These are phyloP conservation scores for Liodrosophila aerea DNA, from an alignment of 2,888 invertebrate species.

Conservation along the genomic window DNA sequence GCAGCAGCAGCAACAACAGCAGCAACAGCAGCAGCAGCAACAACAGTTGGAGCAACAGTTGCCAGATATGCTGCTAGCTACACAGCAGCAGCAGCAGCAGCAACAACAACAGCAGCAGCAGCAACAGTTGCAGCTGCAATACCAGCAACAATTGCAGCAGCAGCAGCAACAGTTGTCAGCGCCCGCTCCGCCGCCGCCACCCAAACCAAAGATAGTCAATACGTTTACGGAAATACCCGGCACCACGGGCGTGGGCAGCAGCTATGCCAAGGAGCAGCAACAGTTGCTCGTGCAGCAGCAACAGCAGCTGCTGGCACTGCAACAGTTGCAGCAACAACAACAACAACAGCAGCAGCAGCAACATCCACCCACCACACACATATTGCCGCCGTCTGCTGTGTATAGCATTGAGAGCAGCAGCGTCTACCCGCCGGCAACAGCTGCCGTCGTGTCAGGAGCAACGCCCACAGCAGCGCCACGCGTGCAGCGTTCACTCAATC, in stretches of 20 bases:
- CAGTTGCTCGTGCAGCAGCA: conserved; percentile 52
- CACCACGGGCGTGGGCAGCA: conserved; percentile 82
- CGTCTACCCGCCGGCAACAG: conserved; percentile 47
- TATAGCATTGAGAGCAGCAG: conserved; percentile 81
- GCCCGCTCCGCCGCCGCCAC: conserved; percentile 77
- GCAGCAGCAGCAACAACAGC: conserved; percentile 41
- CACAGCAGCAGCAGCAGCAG: conserved; percentile 31
- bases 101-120: conserved; percentile 50
- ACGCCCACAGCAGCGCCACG: conserved; percentile 49
- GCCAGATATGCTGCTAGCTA: too few species aligned
- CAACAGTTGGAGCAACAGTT: conserved; percentile 13
- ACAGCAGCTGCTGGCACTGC: conserved; percentile 57
- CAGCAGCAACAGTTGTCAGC: conserved; percentile 50
- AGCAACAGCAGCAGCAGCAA: conserved; percentile 27
- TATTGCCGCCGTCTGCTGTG: conserved; percentile 80
- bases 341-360: conserved; percentile 66
- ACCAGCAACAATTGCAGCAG: conserved; percentile 46
- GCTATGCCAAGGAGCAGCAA: conserved; percentile 79
- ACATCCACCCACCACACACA: conserved; percentile 79
- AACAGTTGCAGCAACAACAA: conserved; percentile 62
- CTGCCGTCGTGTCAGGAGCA: conserved; percentile 39
- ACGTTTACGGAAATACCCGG: conserved; percentile 82
- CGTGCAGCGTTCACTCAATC: conserved; percentile 72
- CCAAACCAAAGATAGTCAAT: conserved; percentile 80
- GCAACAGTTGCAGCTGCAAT: conserved; percentile 58